phyloP scores from a whole-genome alignment of 2,113 vertebrate genomes.

The Atherinomorus stipes region DNA sequence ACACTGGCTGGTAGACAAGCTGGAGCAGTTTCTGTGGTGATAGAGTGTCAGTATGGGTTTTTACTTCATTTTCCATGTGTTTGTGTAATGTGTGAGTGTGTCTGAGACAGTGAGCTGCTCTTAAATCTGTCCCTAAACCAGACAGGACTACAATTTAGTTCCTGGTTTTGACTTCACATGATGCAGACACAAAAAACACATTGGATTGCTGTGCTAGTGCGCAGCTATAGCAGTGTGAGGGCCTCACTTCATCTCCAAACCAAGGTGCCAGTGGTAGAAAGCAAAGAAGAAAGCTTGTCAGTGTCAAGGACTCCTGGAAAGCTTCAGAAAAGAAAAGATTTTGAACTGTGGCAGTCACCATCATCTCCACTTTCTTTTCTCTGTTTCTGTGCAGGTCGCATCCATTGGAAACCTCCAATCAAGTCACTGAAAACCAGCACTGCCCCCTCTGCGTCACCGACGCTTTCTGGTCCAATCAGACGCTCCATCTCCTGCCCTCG shows the following conservation, averaged over 20 bases:
- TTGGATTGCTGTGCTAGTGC: constrained; percentile 40
- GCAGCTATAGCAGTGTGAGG: constrained; percentile 61
- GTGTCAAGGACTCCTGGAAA: constrained; percentile 35
- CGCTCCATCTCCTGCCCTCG: constrained; percentile 97
- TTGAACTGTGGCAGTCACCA: constrained; percentile 39
- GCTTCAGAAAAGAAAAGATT: constrained; percentile 35
- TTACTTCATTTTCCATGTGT: constrained; percentile 43
- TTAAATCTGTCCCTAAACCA: constrained; percentile 70
- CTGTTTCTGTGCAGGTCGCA: constrained; percentile 77
- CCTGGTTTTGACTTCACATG: constrained; percentile 63
- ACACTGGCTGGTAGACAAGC: constrained; percentile 71
- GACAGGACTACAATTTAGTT: constrained; percentile 55
- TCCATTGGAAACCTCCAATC: constrained; percentile 82
- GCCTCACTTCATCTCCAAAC: constrained; percentile 65
- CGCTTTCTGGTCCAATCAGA: constrained; percentile 86
- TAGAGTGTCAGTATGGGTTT: constrained; percentile 54
- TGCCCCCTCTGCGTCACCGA: constrained; percentile 79
- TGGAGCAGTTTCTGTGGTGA: constrained; percentile 78
- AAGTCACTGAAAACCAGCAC: constrained; percentile 80
- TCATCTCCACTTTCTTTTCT: constrained; percentile 11
- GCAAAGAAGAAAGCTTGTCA: constrained; percentile 44
- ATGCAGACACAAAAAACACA: constrained; percentile 62
- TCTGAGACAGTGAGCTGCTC: constrained; percentile 43
- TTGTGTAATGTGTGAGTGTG: constrained; percentile 50
- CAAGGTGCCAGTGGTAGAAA: constrained; percentile 38